A percentile compares a stretch with the other conserved stretches of the same genome.
Evolutionary conservation across 2,888 invertebrate genomes (phyloP).

Genomic region (Ephialtes manifestator): DNA sequence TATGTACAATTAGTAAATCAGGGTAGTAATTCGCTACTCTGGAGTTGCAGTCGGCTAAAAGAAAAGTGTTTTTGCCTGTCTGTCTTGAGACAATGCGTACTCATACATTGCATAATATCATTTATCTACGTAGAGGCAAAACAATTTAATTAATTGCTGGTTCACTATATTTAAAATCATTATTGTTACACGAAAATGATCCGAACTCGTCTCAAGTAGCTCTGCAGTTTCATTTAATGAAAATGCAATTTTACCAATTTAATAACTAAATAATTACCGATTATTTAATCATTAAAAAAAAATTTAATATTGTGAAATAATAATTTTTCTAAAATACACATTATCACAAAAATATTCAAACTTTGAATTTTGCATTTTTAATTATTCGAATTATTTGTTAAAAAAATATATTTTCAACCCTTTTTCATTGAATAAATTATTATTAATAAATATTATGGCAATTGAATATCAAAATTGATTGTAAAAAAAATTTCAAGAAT

Average conservation of each 20-base stretch:
- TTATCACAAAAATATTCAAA: no score
- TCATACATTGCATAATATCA: neutral
- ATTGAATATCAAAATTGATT: no score
- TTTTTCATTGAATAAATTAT: no score
- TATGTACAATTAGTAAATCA: neutral
- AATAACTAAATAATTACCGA: neutral
- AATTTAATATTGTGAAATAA: neutral
- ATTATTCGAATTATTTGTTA: no score
- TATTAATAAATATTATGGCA: no score
- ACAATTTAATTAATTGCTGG: neutral
- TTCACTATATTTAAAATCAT: neutral
- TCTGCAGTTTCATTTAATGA: no score
- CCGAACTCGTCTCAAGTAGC: no score
- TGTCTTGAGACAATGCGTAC: neutral
- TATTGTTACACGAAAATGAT: neutral
- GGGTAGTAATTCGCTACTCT: neutral
- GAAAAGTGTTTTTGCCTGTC: no score
- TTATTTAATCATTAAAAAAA: neutral
- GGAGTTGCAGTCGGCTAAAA: no score
- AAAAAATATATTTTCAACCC: no score
- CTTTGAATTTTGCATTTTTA: no score
- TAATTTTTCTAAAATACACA: neutral
- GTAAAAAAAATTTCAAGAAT: no score
- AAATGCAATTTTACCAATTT: neutral
- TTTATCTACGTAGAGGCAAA: neutral